phyloP scores from a whole-genome alignment of 2,888 invertebrate genomes.

The Carcina quercana region DNA sequence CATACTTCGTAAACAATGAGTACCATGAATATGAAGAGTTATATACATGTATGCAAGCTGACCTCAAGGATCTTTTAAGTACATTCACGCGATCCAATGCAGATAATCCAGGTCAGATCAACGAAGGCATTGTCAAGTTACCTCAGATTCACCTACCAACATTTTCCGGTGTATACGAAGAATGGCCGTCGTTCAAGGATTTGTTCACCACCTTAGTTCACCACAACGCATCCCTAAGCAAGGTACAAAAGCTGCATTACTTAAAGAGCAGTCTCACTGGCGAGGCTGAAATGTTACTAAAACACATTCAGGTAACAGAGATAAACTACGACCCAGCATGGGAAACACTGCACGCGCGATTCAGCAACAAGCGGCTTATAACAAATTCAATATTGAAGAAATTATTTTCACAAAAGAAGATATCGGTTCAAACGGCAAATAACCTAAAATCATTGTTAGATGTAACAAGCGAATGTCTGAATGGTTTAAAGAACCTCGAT shows the following conservation, averaged over 20 bases:
- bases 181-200: conserved; percentile 5
- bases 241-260: conserved; percentile 11
- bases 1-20: too few species aligned
- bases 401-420: conserved; percentile 16
- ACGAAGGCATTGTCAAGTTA: conserved; percentile 4
- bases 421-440: conserved; percentile 10
- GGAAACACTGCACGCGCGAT: conserved; percentile 12
- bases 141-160: conserved; percentile 5
- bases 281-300: conserved; percentile 5
- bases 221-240: conserved; percentile 2
- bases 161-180: conserved; percentile 5
- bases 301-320: conserved; percentile 7
- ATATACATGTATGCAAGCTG: too few species aligned
- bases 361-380: conserved; percentile 17
- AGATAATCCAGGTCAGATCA: too few species aligned
- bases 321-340: conserved; percentile 16
- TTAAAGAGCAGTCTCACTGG: conserved; percentile 5
- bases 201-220: conserved; percentile 6
- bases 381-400: conserved; percentile 15
- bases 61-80: too few species aligned
- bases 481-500: conserved; percentile 16
- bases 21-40: too few species aligned
- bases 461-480: conserved; percentile 20
- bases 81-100: too few species aligned
- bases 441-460: conserved; percentile 19